phyloP scores from a whole-genome alignment of 2,113 vertebrate species.

The Pelecanoides urinatrix region DNA sequence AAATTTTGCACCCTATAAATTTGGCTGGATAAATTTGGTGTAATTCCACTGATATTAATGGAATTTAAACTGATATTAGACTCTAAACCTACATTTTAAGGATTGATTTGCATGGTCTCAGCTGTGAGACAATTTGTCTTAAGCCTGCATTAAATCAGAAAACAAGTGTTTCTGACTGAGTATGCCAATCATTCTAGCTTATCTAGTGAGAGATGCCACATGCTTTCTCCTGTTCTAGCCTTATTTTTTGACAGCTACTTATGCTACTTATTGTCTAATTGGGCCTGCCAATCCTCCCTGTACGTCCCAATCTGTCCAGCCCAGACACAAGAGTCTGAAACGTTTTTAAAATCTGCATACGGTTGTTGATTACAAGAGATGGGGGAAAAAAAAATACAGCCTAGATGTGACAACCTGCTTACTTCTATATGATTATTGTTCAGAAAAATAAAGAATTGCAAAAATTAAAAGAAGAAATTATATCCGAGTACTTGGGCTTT shows the following conservation, averaged over 20 bases:
- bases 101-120: conserved; percentile 47
- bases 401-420: not conserved
- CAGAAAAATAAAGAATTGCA: not conserved
- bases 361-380: not conserved
- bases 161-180: not conserved
- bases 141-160: conserved; percentile 50
- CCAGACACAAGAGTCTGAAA: conserved; percentile 18
- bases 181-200: conserved; percentile 40
- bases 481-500: not conserved
- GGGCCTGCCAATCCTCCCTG: not conserved
- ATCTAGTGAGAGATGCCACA: conserved; percentile 49
- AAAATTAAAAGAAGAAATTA: not conserved
- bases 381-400: not conserved
- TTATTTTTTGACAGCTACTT: conserved; percentile 55
- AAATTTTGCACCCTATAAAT: not conserved
- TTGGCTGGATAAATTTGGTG: not conserved
- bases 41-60: not conserved
- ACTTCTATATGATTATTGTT: not conserved
- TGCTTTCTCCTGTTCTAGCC: conserved; percentile 21
- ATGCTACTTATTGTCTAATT: conserved; percentile 32
- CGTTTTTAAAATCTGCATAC: not conserved
- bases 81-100: conserved; percentile 23
- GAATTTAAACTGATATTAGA: not conserved
- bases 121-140: conserved; percentile 34
- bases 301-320: conserved; percentile 35